These are phyloP conservation scores for Poliocrania exsul DNA, from an alignment of 2,797 vertebrate species.

Conservation along the genomic window DNA sequence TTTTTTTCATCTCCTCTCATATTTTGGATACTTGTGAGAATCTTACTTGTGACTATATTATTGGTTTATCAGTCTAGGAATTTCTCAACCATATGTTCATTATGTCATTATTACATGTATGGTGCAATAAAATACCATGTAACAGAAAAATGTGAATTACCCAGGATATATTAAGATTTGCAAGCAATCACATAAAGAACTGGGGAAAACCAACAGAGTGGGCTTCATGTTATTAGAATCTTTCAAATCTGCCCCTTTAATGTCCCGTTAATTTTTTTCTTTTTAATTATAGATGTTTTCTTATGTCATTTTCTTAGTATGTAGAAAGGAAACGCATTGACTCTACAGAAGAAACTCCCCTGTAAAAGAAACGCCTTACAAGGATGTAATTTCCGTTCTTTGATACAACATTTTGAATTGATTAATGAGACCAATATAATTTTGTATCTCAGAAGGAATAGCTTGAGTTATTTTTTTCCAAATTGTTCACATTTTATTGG, in stretches of 20 bases:
- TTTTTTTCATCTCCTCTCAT: neutral
- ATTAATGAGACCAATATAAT: conserved; percentile 27
- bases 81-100: neutral
- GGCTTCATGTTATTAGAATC: neutral
- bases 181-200: neutral
- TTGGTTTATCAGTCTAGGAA: neutral
- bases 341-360: neutral
- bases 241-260: neutral
- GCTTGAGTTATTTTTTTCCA: neutral
- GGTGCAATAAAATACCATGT: neutral
- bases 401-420: neutral
- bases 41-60: neutral
- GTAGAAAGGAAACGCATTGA: neutral
- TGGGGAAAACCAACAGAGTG: rapidly evolving
- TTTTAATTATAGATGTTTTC: neutral
- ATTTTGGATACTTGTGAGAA: neutral
- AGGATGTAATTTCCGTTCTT: neutral
- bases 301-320: neutral
- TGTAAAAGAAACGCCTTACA: neutral
- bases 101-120: neutral
- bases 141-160: neutral
- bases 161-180: neutral
- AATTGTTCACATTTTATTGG: conserved; percentile 42
- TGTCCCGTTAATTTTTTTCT: neutral
- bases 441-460: conserved; percentile 33